Percentiles rank a stretch among this genome's conserved stretches.
Evolutionary conservation across 2,888 invertebrate species (phyloP).

Genomic region (Notodonta ziczac): DNA sequence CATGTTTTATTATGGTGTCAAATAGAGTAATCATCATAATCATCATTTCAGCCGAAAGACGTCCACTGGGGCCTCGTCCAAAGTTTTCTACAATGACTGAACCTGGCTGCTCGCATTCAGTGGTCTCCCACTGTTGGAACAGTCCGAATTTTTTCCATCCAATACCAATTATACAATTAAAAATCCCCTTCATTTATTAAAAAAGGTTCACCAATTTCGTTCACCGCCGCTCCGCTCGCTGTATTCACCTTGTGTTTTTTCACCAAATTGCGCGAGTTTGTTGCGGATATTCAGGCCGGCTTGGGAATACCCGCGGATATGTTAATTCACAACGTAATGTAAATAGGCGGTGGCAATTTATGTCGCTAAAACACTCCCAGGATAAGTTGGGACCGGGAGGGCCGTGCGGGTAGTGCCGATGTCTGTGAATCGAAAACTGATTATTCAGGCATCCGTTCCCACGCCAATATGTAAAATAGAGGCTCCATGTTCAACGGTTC

Average conservation of each 20-base stretch:
- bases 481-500: slow-evolving; percentile 18
- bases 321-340: slow-evolving; percentile 77
- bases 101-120: too few relatives aligned
- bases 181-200: slow-evolving; percentile 41
- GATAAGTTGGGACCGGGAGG: slow-evolving; percentile 7
- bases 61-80: too few relatives aligned
- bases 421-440: slow-evolving; percentile 53
- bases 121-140: slow-evolving; percentile 12
- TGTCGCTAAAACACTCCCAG: slow-evolving; percentile 63
- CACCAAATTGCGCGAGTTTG: slow-evolving; percentile 39
- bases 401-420: slow-evolving; percentile 44
- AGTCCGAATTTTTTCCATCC: slow-evolving; percentile 30
- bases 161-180: slow-evolving; percentile 44
- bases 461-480: slow-evolving; percentile 45
- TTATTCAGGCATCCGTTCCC: slow-evolving; percentile 57
- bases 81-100: too few relatives aligned
- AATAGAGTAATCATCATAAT: too few relatives aligned
- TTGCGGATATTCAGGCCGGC: slow-evolving; percentile 64
- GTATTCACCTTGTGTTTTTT: slow-evolving; percentile 27
- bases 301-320: slow-evolving; percentile 76
- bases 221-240: background rate
- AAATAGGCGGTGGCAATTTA: slow-evolving; percentile 77
- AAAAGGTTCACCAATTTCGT: slow-evolving; percentile 49
- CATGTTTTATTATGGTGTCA: too few relatives aligned
- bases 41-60: too few relatives aligned